Conservation (phyloP, 2,113 vertebrate species). For the Antechinus flavipes region DNA sequence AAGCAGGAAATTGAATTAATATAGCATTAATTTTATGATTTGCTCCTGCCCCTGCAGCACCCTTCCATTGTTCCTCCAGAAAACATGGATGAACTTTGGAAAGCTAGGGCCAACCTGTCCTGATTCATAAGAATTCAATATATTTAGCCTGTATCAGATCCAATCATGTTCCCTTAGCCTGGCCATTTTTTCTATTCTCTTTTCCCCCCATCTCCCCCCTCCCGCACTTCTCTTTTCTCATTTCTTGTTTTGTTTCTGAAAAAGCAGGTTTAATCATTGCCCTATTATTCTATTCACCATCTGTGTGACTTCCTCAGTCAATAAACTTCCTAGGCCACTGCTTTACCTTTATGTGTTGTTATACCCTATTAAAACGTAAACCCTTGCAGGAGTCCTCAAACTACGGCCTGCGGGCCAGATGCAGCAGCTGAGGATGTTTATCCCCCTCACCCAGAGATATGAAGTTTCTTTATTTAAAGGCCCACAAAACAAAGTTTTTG, state of each 20-base stretch:
- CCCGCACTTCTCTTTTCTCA: background rate
- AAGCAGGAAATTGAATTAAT: background rate
- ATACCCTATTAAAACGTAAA: background rate
- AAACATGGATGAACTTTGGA: background rate
- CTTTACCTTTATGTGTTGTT: background rate
- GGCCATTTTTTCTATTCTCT: too few species aligned
- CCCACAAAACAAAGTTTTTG: too few species aligned
- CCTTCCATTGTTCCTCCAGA: background rate
- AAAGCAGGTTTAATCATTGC: background rate
- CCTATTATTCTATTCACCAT: background rate
- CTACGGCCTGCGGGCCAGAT: too few species aligned
- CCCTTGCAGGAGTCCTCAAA: background rate
- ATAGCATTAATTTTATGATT: background rate
- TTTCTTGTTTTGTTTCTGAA: background rate
- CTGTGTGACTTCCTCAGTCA: background rate
- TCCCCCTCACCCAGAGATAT: too few species aligned
- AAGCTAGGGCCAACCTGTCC: background rate
- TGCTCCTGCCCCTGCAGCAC: background rate
- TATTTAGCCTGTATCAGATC: background rate
- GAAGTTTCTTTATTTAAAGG: too few species aligned
- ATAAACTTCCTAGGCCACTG: background rate
- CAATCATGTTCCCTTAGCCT: background rate
- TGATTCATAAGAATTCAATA: background rate
- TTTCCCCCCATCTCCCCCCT: background rate
- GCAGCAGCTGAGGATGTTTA: too few species aligned